Base-by-base conservation (phyloP, 2,797 vertebrate species). In the Ctenopoma multispine region DNA sequence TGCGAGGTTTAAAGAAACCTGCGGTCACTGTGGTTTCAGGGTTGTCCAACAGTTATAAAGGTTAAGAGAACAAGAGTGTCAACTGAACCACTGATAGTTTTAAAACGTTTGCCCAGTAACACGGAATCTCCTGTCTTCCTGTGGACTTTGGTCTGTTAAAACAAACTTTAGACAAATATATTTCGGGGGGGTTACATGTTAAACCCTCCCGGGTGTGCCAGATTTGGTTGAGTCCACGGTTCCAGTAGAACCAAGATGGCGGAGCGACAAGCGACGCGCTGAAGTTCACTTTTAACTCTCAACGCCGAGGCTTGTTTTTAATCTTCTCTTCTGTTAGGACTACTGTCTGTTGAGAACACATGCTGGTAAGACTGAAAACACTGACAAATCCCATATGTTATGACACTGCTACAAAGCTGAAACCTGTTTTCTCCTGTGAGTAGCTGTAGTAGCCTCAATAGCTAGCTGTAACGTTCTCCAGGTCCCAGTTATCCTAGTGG, bases 171-270 rank as follows among this genome's bases (percentile, higher is more conserved):
- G 15, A 20, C 7, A 1, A 34, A 58, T 49, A 4, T 36, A 34
- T 34, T 44, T 14, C 3, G 18, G 51, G 51, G 51, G 48, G 64
- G 31, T 29, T 36, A 20, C 11, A 34, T 44, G 51, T 40, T 20
- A 24, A 68, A 6, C 57, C 44, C 56, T 9, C 64, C 76, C 78
- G 27, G 20, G 3, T 40, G 0, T 20, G n/a, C 3, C 48, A 50
- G 5, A 24, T 29, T 85, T 89, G 85, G 87, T 84, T 73, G 20
- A 58, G 67, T 73, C 86, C 84, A 57, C 41, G 24, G 15, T 23
- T 80, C 63, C 73, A 65, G 43, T 49, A 83, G 63, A 89, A 77
- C 79, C 80, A 92, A 92, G 82, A 92, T 92, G 90, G 90, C 84
- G 72, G 64, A 56, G 1, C 40, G 53, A 80, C 46, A n/a, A 38